Conservation (phyloP, 2,888 invertebrate genomes). For the Julus scanicus region DNA sequence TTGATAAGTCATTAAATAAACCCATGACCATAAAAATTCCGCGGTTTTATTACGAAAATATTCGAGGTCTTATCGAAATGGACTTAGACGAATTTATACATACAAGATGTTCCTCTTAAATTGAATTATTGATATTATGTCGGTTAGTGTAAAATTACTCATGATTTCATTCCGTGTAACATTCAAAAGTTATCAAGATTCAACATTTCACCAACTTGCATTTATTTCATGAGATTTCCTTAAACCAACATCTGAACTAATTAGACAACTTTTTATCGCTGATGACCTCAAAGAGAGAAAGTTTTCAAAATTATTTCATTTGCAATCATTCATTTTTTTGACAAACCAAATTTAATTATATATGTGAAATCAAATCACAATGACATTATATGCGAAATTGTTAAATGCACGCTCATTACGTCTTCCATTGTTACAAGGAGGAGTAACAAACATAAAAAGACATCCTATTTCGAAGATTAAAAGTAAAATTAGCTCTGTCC, state of each 20-base stretch:
- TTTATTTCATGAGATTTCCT: neutral
- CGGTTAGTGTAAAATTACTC: no score
- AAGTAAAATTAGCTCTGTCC: neutral
- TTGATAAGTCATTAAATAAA: neutral
- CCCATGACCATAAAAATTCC: neutral
- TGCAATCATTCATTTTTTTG: neutral
- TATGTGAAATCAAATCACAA: neutral
- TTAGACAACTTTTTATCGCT: neutral
- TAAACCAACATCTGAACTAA: neutral
- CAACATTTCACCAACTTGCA: no score
- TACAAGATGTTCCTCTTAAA: neutral
- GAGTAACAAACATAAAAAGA: neutral
- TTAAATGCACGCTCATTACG: neutral
- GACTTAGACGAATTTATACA: neutral
- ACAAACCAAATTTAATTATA: neutral
- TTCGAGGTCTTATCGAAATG: neutral
- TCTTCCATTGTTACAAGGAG: neutral
- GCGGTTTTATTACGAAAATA: neutral
- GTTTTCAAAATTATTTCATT: neutral
- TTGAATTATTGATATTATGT: no score
- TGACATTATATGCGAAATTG: neutral
- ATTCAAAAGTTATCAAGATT: neutral
- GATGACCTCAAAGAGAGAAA: neutral
- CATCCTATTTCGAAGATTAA: neutral
- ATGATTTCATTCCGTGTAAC: neutral